phyloP scores from a whole-genome alignment of 2,113 vertebrate genomes.

The Cinclus cinclus region DNA sequence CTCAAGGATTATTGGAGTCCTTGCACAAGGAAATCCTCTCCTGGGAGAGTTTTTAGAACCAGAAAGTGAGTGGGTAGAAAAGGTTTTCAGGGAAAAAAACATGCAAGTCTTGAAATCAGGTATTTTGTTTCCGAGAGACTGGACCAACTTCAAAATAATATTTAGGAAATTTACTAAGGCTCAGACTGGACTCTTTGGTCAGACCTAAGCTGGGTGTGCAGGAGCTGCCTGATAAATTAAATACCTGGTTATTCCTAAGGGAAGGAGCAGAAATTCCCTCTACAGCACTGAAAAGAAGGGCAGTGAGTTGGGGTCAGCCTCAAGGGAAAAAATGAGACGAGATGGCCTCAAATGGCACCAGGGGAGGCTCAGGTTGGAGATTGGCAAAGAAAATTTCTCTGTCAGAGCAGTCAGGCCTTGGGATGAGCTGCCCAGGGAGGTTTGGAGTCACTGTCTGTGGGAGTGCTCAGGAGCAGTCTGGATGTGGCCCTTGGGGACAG shows the following conservation, averaged over 20 bases:
- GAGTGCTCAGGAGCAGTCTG: not conserved
- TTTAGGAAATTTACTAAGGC: not conserved
- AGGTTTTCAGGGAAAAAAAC: not conserved
- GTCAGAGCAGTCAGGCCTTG: not conserved
- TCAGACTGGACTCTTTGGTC: not conserved
- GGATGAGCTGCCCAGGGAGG: not conserved
- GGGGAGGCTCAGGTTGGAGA: rapidly evolving
- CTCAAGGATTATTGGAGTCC: not conserved
- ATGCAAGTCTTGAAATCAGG: not conserved
- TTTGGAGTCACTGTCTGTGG: not conserved
- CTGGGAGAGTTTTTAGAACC: not conserved
- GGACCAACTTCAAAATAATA: not conserved
- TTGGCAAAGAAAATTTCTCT: too few relatives aligned
- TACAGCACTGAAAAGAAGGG: not conserved
- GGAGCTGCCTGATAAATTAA: not conserved
- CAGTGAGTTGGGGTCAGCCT: rapidly evolving
- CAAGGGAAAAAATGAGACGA: not conserved
- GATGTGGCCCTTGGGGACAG: not conserved
- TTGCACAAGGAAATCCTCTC: not conserved
- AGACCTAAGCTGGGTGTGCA: not conserved
- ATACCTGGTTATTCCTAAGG: not conserved
- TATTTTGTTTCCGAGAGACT: not conserved
- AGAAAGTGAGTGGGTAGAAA: not conserved
- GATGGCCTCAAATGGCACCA: not conserved
- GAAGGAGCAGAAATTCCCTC: not conserved